Evolutionary conservation across 1,140 invertebrate species (phyloP).

Genomic region (Trichomalopsis sarcophagae): DNA sequence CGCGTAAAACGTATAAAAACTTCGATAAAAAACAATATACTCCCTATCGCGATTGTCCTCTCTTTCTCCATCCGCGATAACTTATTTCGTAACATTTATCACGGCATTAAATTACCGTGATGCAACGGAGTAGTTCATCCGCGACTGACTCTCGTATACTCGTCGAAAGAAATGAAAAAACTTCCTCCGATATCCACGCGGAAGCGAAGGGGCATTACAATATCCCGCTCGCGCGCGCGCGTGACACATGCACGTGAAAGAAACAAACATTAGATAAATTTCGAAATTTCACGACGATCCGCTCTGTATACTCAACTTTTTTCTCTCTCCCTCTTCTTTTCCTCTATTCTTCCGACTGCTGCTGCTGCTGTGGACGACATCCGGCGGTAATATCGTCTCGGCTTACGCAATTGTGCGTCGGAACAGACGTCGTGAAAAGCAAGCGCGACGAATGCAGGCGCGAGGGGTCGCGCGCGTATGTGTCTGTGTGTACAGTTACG

Average conservation of each 20-base stretch:
- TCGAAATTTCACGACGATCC: slow-evolving; percentile 38
- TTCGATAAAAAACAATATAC: neutral
- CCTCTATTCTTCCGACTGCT: slow-evolving; percentile 12
- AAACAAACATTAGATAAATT: slow-evolving; percentile 49
- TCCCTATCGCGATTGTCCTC: neutral
- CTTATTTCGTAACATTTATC: slow-evolving; percentile 14
- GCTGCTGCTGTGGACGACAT: slow-evolving; percentile 29
- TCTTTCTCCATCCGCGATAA: neutral
- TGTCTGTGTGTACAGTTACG: neutral
- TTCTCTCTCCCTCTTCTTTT: neutral
- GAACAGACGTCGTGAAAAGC: slow-evolving; percentile 36
- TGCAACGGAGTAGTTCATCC: neutral
- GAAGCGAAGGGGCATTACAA: neutral
- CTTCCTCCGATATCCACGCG: neutral
- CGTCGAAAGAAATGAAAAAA: neutral
- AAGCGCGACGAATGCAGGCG: slow-evolving; percentile 12
- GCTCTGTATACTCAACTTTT: neutral
- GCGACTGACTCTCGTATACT: too few species aligned
- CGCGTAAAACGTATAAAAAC: neutral
- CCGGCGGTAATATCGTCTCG: slow-evolving; percentile 47
- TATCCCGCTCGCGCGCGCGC: neutral
- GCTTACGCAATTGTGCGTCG: slow-evolving; percentile 49
- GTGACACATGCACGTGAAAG: neutral
- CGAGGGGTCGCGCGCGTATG: neutral
- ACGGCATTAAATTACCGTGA: slow-evolving; percentile 7